phyloP scores from a whole-genome alignment of 2,888 invertebrate species.

The Mesochorus sp. region DNA sequence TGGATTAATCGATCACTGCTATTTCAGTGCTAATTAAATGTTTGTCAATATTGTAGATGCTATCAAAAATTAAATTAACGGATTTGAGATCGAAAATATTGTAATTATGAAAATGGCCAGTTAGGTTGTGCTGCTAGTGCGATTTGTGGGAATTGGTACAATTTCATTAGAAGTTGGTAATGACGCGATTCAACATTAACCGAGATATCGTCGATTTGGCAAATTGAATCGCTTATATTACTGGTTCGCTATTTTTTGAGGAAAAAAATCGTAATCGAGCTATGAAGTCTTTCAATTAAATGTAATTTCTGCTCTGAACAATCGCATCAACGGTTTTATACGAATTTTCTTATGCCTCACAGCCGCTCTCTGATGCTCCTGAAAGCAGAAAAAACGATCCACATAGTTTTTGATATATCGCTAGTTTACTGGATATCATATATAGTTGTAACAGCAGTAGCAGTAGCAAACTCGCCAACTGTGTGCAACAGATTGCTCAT shows the following conservation, averaged over 20 bases:
- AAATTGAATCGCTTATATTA: neutral
- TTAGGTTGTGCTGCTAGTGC: neutral
- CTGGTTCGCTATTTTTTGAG: neutral
- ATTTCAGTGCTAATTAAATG: too few species aligned
- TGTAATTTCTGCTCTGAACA: conserved; percentile 5
- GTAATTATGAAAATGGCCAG: neutral
- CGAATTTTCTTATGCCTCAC: neutral
- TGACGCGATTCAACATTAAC: too few species aligned
- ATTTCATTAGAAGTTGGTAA: too few species aligned
- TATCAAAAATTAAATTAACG: neutral
- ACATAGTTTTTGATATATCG: conserved; percentile 59
- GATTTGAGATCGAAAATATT: neutral
- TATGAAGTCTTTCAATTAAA: neutral
- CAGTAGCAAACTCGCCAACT: conserved; percentile 3
- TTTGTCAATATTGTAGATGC: neutral
- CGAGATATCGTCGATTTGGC: too few species aligned
- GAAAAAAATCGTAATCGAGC: neutral
- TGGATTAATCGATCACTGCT: conserved; percentile 10
- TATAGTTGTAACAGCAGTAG: neutral
- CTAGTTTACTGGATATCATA: conserved; percentile 19
- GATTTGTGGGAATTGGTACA: neutral
- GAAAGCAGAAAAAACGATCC: conserved; percentile 6
- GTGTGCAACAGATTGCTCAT: conserved; percentile 62
- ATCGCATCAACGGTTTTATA: conserved; percentile 30
- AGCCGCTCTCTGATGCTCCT: neutral